phyloP scores from a whole-genome alignment of 2,888 invertebrate species.

The Vandiemenella viatica region DNA sequence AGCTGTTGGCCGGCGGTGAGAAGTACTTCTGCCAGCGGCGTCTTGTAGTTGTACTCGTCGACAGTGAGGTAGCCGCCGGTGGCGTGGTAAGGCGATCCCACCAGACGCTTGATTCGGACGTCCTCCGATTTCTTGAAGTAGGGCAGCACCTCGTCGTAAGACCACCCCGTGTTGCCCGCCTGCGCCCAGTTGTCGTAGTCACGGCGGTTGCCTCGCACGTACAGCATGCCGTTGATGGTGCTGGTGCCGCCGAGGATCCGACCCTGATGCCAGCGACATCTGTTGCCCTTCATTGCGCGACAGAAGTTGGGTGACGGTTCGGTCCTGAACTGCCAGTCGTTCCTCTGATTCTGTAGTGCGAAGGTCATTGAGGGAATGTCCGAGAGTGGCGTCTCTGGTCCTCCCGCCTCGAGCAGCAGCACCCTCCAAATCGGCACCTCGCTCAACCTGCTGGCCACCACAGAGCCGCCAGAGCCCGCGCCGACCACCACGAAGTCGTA shows the following conservation, averaged over 20 bases:
- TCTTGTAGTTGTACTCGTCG: constrained; percentile 6
- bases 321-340: constrained; percentile 23
- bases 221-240: constrained; percentile 34
- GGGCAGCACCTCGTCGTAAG: constrained; percentile 31
- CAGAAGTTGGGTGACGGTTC: constrained; percentile 16
- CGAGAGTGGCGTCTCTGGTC: constrained; percentile 24
- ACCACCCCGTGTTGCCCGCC: constrained; percentile 31
- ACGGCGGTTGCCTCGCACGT: constrained; percentile 30
- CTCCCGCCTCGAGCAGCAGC: constrained; percentile 12
- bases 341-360: constrained; percentile 13
- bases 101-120: constrained; percentile 12
- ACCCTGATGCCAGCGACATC: constrained; percentile 26
- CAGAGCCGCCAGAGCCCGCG: constrained; percentile 20
- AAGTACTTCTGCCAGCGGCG: constrained; percentile 9
- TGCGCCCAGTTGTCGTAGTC: constrained; percentile 32
- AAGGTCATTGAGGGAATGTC: constrained; percentile 24
- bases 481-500: constrained; percentile 12
- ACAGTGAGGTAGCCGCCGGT: constrained; percentile 16
- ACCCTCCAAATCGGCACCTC: constrained; percentile 19
- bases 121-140: constrained; percentile 26
- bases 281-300: constrained; percentile 6
- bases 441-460: constrained; percentile 23
- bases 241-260: constrained; percentile 31
- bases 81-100: constrained; percentile 2
- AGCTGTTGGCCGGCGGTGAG: constrained; percentile 22